A percentile compares a stretch with the other conserved stretches of the same genome.
phyloP scores from a whole-genome alignment of 1,140 invertebrate species.

The Drosophila ercepeae region DNA sequence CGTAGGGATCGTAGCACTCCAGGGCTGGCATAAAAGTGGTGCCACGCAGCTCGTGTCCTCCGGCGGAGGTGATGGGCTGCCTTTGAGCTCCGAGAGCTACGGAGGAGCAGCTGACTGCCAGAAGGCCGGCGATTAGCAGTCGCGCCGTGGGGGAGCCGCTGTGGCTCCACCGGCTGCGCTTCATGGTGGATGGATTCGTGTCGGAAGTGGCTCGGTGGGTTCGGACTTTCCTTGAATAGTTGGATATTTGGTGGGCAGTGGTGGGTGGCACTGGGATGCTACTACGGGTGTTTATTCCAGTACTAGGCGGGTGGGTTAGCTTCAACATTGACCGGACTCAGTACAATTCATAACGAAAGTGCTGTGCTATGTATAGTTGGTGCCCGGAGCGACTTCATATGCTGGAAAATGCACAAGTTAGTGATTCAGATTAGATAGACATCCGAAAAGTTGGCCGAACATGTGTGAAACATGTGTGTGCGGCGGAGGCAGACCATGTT shows the following conservation, averaged over 20 bases:
- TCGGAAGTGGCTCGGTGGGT: constrained; percentile 10
- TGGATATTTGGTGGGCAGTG: not conserved
- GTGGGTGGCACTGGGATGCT: constrained; percentile 11
- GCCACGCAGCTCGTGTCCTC: constrained; percentile 61
- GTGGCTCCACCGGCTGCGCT: constrained; percentile 72
- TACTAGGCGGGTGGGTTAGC: constrained; percentile 16
- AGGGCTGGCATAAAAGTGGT: constrained; percentile 80
- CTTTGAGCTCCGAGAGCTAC: constrained; percentile 33
- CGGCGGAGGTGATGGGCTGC: constrained; percentile 61
- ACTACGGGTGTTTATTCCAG: constrained; percentile 11
- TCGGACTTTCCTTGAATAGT: not conserved
- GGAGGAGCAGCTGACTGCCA: constrained; percentile 50
- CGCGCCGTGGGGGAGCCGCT: constrained; percentile 55
- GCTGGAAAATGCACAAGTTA: constrained; percentile 53
- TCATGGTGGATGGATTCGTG: constrained; percentile 46
- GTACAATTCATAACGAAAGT: constrained; percentile 61
- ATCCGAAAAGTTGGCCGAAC: constrained; percentile 23
- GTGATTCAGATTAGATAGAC: constrained; percentile 27
- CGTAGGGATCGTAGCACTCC: constrained; percentile 82
- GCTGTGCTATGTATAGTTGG: constrained; percentile 22
- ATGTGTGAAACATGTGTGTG: constrained; percentile 74
- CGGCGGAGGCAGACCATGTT: constrained; percentile 14
- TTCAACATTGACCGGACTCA: constrained; percentile 14
- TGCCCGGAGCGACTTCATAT: constrained; percentile 65
- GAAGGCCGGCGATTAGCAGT: constrained; percentile 45